Evolutionary conservation across 2,888 invertebrate genomes (phyloP).

Genomic region (Xestobium rufovillosum): DNA sequence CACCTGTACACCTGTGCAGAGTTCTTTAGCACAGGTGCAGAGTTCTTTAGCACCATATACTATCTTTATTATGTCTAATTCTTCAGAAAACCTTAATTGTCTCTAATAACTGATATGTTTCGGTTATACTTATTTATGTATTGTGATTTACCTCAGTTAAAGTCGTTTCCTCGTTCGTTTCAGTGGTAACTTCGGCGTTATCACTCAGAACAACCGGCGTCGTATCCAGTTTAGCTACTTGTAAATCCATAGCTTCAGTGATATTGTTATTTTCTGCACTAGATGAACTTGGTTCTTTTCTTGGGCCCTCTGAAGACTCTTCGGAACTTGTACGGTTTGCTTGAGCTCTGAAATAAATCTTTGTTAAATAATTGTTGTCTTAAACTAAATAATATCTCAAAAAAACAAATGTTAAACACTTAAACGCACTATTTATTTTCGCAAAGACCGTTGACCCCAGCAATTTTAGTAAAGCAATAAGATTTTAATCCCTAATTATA

Average conservation of each 20-base stretch:
- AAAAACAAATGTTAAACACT: too few relatives aligned
- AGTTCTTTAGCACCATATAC: too few relatives aligned
- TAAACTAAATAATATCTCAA: too few relatives aligned
- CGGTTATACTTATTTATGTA: too few relatives aligned
- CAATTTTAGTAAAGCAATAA: too few relatives aligned
- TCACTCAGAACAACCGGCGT: slow-evolving; percentile 22
- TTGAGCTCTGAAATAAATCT: slow-evolving; percentile 6
- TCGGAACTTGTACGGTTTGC: not conserved
- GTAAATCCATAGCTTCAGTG: slow-evolving; percentile 30
- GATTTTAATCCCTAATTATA: slow-evolving; percentile 13
- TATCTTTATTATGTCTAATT: too few relatives aligned
- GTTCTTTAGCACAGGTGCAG: too few relatives aligned
- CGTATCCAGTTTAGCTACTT: slow-evolving; percentile 26
- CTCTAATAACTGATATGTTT: too few relatives aligned
- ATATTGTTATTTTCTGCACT: slow-evolving; percentile 6
- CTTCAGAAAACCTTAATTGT: too few relatives aligned
- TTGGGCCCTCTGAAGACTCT: not conserved
- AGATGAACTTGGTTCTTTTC: not conserved
- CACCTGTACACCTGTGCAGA: too few relatives aligned
- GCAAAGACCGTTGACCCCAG: slow-evolving; percentile 7
- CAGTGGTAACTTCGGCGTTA: slow-evolving; percentile 33
- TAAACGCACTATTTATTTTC: too few relatives aligned
- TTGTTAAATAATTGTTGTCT: slow-evolving; percentile 1
- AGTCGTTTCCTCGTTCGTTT: slow-evolving; percentile 37
- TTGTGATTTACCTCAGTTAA: slow-evolving; percentile 37